Evolutionary conservation across 2,113 vertebrate species (phyloP).

Genomic region (Aptenodytes forsteri): DNA sequence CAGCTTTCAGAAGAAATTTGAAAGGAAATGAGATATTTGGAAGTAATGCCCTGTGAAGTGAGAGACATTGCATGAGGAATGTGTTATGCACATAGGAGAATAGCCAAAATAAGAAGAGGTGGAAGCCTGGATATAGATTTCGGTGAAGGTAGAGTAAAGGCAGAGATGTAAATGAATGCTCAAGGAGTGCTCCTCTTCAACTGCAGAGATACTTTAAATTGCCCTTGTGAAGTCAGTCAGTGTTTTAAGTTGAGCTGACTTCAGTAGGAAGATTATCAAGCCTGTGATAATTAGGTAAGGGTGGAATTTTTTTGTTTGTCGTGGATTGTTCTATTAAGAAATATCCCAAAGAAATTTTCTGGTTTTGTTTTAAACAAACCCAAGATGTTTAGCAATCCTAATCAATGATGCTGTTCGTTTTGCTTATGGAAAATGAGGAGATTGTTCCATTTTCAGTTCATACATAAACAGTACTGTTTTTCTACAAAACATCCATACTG

Average conservation of each 20-base stretch:
- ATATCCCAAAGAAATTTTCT: not conserved
- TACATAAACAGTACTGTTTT: not conserved
- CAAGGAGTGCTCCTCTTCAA: not conserved
- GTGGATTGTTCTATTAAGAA: not conserved
- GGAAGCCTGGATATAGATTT: not conserved
- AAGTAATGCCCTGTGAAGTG: not conserved
- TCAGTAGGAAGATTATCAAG: not conserved
- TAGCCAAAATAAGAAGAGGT: not conserved
- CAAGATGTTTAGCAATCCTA: not conserved
- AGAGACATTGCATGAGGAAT: not conserved
- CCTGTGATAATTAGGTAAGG: not conserved
- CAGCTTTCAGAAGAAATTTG: not conserved
- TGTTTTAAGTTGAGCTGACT: not conserved
- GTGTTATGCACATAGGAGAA: not conserved
- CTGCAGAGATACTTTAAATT: not conserved
- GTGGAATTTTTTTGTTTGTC: not conserved
- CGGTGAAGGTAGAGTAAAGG: not conserved
- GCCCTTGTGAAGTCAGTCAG: not conserved
- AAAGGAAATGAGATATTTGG: not conserved
- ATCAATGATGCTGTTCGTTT: not conserved
- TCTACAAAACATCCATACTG: not conserved
- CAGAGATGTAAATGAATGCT: not conserved
- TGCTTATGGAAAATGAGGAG: not conserved
- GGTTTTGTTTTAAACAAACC: not conserved
- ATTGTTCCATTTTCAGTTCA: slow-evolving; percentile 1